Percentiles rank a stretch among this genome's conserved stretches.
phyloP scores from a whole-genome alignment of 1,140 invertebrate species.

The Centruroides vittatus region DNA sequence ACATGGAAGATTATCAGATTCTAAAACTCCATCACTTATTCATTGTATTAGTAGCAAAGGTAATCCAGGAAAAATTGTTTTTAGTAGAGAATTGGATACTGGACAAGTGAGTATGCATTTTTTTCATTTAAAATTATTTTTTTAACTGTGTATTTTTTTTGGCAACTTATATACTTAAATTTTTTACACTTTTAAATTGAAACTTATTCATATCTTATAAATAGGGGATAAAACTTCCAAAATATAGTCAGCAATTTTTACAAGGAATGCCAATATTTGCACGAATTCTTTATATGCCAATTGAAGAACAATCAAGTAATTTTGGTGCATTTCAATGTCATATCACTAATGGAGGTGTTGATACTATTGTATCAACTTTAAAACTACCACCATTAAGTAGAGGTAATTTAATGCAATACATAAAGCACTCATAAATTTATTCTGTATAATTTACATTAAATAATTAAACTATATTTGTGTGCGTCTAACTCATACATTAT shows the following conservation, averaged over 20 bases:
- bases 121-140: no score
- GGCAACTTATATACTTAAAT: no score
- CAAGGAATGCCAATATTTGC: constrained; percentile 8
- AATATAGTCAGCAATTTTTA: constrained; percentile 7
- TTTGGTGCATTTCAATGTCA: constrained; percentile 9
- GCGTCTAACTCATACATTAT: no score
- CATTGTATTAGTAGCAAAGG: constrained; percentile 7
- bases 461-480: no score
- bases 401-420: background rate
- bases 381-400: constrained; percentile 8
- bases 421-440: background rate
- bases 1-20: constrained; percentile 1
- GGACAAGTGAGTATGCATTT: constrained; percentile 4
- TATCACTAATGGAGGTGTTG: background rate
- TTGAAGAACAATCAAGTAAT: background rate
- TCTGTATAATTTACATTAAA: no score
- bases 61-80: constrained; percentile 7
- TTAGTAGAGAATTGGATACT: constrained; percentile 4
- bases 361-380: background rate
- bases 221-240: constrained; percentile 4
- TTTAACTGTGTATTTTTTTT: no score
- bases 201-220: background rate
- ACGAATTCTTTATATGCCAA: constrained; percentile 10
- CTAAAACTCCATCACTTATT: background rate
- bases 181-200: no score